Evolutionary conservation across 2,113 vertebrate species (phyloP), one percentile per base, ranked within the genome.

Genomic region (Otus sunia): DNA sequence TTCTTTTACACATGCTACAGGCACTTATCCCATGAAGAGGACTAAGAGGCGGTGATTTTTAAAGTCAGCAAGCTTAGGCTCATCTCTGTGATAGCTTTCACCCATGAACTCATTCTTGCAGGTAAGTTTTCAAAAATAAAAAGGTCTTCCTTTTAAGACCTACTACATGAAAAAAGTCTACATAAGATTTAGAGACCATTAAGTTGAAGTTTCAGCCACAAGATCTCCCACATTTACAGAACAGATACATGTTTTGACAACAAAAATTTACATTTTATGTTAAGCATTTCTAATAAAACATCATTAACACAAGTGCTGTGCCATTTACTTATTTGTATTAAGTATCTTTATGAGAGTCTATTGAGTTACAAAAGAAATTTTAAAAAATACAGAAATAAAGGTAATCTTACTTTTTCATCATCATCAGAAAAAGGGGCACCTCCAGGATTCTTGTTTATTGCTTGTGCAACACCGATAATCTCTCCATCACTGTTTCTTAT

Each of bases 401-500:
- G 5, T 66, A 91, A 78, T 81, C 97, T 98, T 98, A 99, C 99
- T 98, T 99, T 99, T 97, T 99, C 99, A 89, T 99, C 99, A 81
- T 99, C 99, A 85, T 99, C 99, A 62, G 98, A 98, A 98, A 99
- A 99, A 74, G 99, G 99, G 71, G 98, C 98, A 64, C 99, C 99
- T 94, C 98, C 99, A 21, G 99, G 99, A 93, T 97, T 99, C 97
- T 99, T 99, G 98, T 99, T 99, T 98, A 99, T 99, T 53, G 99
- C 99, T 98, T 99, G 99, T 71, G 99, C 99, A 50, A 99, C 99
- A 63, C 99, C 99, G 52, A 99, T 99, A 95, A 99, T 98, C 96
- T 99, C 99, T 55, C 99, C 99, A 47, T 99, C 99, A 56, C 99
- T 99, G 98, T 98, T 99, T 94, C 97, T 98, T 93, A 99, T 99